These are phyloP conservation scores for Athalia cordata DNA, from an alignment of 2,888 invertebrate genomes.

Conservation along the genomic window DNA sequence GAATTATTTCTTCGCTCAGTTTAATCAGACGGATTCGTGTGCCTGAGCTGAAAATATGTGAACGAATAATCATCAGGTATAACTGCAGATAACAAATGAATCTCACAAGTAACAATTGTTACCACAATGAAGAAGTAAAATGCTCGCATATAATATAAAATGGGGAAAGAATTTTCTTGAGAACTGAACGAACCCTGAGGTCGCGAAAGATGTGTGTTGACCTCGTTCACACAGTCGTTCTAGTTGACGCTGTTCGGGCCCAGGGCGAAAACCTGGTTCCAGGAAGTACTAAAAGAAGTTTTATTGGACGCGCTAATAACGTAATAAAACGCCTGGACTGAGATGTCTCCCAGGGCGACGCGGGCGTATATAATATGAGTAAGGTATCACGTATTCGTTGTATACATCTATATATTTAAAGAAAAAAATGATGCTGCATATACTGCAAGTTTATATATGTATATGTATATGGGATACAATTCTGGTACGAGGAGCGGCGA, in stretches of 20 bases:
- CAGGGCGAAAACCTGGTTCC: conserved; percentile 27
- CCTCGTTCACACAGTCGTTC: conserved; percentile 35
- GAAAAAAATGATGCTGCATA: background rate
- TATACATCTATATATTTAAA: background rate
- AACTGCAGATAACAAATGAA: no score
- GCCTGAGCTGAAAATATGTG: no score
- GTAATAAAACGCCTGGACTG: conserved; percentile 53
- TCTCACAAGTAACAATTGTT: no score
- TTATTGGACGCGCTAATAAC: conserved; percentile 63
- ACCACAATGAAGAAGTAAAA: no score
- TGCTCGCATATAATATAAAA: no score
- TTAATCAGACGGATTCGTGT: no score
- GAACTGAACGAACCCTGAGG: no score
- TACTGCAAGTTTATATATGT: background rate
- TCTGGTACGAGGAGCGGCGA: conserved; percentile 23
- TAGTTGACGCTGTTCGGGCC: conserved; percentile 31
- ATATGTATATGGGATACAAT: no score
- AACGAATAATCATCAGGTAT: no score
- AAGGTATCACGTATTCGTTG: background rate
- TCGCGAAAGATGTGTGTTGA: conserved; percentile 17
- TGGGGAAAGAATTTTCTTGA: no score
- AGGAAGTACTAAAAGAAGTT: conserved; percentile 65
- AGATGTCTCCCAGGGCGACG: conserved; percentile 44
- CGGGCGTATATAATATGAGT: conserved; percentile 34
- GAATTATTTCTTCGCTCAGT: no score